Evolutionary conservation across 2,113 vertebrate genomes (phyloP).

Genomic region (Sisor rabdophorus): DNA sequence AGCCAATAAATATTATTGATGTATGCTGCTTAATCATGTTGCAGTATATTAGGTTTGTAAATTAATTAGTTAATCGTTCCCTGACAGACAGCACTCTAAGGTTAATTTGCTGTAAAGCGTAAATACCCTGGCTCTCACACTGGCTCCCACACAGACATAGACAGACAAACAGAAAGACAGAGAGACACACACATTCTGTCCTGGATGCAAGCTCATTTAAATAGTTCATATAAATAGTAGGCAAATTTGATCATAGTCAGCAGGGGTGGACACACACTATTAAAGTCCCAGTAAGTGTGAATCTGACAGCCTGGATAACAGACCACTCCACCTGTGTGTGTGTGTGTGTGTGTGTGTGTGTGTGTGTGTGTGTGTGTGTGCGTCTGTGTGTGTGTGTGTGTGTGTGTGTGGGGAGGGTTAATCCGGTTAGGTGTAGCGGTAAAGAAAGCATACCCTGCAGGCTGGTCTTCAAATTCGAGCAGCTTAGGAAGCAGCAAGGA

Average conservation of each 20-base stretch:
- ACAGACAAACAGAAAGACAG: not conserved
- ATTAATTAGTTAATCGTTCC: slow-evolving; percentile 72
- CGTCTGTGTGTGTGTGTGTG: too few relatives aligned
- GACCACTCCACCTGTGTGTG: slow-evolving; percentile 70
- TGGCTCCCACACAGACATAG: slow-evolving; percentile 18
- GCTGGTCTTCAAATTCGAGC: slow-evolving; percentile 77
- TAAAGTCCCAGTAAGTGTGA: not conserved
- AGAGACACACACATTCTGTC: not conserved
- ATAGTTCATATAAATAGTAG: not conserved
- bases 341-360: slow-evolving; percentile 21
- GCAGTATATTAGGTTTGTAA: slow-evolving; percentile 62
- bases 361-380: slow-evolving; percentile 39
- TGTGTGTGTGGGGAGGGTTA: slow-evolving; percentile 71
- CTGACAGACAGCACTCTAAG: slow-evolving; percentile 74
- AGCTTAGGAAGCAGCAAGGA: slow-evolving; percentile 80
- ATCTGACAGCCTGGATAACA: slow-evolving; percentile 65
- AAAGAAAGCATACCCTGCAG: slow-evolving; percentile 74
- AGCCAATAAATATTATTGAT: slow-evolving; percentile 62
- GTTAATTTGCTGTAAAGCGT: slow-evolving; percentile 70
- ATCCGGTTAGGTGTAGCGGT: slow-evolving; percentile 83
- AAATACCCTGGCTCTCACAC: slow-evolving; percentile 38
- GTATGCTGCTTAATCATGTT: slow-evolving; percentile 67
- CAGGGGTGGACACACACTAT: not conserved
- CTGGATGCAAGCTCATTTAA: slow-evolving; percentile 5
- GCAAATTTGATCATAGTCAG: slow-evolving; percentile 1